Base-by-base conservation (phyloP, 2,888 invertebrate species). In the Linyphia triangularis region DNA sequence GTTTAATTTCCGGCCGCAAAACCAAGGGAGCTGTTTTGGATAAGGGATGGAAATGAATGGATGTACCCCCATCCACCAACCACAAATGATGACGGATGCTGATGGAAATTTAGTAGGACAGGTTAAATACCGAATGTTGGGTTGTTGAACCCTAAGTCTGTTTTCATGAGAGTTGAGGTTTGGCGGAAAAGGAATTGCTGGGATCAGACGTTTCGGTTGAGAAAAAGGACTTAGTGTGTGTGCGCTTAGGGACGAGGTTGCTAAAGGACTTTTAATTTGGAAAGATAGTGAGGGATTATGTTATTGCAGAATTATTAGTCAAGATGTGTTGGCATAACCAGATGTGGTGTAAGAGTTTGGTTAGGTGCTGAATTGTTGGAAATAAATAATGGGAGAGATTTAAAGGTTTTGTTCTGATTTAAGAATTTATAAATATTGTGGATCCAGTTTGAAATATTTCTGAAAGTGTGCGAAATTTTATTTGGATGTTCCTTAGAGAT, bases 1-100 rank as follows among this genome's bases (percentile, higher is more conserved):
- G 84, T 75, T 84, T 84, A 84, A 84, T 84, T 84, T 84, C 84
- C 84, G 75, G 59, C 75, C 59, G 24, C 84, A 84, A 84, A 84
- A 84, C 84, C 84, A 84, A 75, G 24, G 65, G 79, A 43, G 57
- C 19, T 82, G 82, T 82, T 82, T n/a, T 83, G 83, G 69, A 83
- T 72, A 65, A 83, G 59, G 59, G 72, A 40, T 6, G n/a, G 43
- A 61, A 72, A 77, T 85, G 85, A 85, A 77, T 84, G 51, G 63
- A 75, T 61, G 77, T 59, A 28, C 22, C 37, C 30, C 37, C 1
- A 10, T 26, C 22, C 28, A 59, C 69, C 69, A 16, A 61, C n/a
- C 33, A 24, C 69, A 78, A 78, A 85, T 78, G 77, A 85, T 69
- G 85, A 85, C 37, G 19, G 33, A 85, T 85, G 77, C 28, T 77